Percentiles rank a stretch among this genome's conserved stretches.
Conservation (phyloP, 2,113 vertebrate species). For the Dromaius novaehollandiae region DNA sequence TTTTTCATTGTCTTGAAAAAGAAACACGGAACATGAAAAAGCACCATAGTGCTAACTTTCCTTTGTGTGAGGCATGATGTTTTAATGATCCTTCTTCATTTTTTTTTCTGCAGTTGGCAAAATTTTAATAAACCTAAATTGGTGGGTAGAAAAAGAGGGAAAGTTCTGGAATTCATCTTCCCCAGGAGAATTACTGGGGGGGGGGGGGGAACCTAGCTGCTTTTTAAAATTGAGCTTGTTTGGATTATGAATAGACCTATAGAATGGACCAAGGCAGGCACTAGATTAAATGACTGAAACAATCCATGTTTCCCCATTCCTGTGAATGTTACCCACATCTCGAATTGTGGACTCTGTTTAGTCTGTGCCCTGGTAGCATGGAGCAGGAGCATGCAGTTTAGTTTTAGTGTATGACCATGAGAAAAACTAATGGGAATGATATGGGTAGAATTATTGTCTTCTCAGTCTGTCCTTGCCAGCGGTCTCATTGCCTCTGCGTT, state of each 20-base stretch:
- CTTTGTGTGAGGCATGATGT: neutral
- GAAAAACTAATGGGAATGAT: neutral
- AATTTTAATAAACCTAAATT: neutral
- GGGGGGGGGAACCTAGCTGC: neutral
- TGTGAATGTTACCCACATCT: neutral
- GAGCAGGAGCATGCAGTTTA: neutral
- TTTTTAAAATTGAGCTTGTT: conserved; percentile 2
- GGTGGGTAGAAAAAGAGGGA: neutral
- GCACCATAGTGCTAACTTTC: neutral
- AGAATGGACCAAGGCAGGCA: neutral
- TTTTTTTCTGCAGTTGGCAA: neutral
- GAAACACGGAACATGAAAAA: neutral
- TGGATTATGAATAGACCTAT: neutral
- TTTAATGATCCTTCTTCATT: neutral
- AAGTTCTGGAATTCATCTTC: neutral
- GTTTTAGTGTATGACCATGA: neutral
- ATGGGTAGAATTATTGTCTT: neutral
- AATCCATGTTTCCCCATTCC: neutral
- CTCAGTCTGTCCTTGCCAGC: too few species aligned
- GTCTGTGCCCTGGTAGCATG: neutral
- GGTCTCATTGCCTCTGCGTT: neutral
- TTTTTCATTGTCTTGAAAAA: neutral
- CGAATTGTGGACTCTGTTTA: neutral
- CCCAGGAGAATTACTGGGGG: neutral
- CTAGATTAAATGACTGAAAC: neutral